Evolutionary conservation across 2,888 invertebrate species (phyloP), one percentile per base, ranked within the genome.

Genomic region (Megastigmus dorsalis): DNA sequence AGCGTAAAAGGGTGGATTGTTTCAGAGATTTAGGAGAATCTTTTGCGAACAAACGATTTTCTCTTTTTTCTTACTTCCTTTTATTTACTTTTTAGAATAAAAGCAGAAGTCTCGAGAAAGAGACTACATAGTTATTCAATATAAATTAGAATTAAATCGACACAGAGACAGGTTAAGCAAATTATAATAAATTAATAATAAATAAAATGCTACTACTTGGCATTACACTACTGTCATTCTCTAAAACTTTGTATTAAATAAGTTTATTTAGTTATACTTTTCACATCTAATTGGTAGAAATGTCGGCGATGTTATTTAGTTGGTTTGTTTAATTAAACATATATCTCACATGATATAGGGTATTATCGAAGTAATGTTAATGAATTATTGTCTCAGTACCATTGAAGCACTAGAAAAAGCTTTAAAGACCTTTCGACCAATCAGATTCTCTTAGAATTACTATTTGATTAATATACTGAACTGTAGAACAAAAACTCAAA

Each of bases 191-290:
- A 77, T 69, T 72, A 70, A 65, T 63, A 59, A 69, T 72, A 55
- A 76, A 69, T 74, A 79, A 75, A 76, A 77, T 73, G 70, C 59
- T 71, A 78, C 80, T 80, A 81, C 79, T 79, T 73, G 60, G 79
- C 80, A 79, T 79, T 73, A 77, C 79, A 80, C 79, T 80, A 80
- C 76, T 78, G 73, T 77, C 79, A 80, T 80, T 78, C 79, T 75
- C 80, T 78, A 80, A 79, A 75, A 71, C 20, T 50, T 74, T 63
- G 60, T 60, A 30, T 66, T 50, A 20, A 23, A 3, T 59, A 59
- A 45, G 20, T 59, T 74, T 15, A 68, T 70, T 66, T 38, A 30
- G 36, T 30, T 60, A 60, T 55, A 48, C 28, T 71, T 65, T 50
- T 70, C 33, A 26, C 36, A 15, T 55, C 55, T 5, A 50, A 70